Percentiles rank a stretch among this genome's conserved stretches.
phyloP scores from a whole-genome alignment of 2,888 invertebrate species.

The Hetaerina titia region DNA sequence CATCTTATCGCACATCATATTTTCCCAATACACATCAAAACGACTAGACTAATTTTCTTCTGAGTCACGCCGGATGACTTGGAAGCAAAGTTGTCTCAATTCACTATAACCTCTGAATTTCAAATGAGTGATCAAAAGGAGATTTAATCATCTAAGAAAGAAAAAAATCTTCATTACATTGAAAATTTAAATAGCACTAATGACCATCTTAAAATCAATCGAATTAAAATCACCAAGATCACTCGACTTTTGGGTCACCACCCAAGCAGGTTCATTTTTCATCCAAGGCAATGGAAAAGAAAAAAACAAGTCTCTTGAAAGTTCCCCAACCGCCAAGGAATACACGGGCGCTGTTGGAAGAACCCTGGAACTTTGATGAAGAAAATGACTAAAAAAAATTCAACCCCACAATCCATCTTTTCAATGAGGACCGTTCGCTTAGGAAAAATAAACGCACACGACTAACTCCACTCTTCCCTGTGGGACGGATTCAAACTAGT shows the following conservation, averaged over 20 bases:
- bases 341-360: background rate
- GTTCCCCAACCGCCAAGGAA: background rate
- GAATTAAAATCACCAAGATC: background rate
- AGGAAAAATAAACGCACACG: background rate
- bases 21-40: no score
- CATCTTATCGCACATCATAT: no score
- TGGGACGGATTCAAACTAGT: slow-evolving; percentile 13
- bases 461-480: background rate
- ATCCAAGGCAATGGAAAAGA: background rate
- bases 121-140: background rate
- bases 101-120: background rate
- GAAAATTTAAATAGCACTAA: background rate
- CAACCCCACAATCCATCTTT: slow-evolving; percentile 2
- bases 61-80: background rate
- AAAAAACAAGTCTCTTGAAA: background rate
- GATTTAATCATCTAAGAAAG: background rate
- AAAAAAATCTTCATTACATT: background rate
- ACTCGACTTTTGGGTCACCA: background rate
- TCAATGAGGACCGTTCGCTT: slow-evolving; percentile 1
- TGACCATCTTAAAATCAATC: background rate
- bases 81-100: background rate
- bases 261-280: background rate
- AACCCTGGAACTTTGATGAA: background rate
- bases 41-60: no score
- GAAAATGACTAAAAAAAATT: background rate